Evolutionary conservation across 2,888 invertebrate genomes (phyloP).

Genomic region (Synanthedon tipuliformis): DNA sequence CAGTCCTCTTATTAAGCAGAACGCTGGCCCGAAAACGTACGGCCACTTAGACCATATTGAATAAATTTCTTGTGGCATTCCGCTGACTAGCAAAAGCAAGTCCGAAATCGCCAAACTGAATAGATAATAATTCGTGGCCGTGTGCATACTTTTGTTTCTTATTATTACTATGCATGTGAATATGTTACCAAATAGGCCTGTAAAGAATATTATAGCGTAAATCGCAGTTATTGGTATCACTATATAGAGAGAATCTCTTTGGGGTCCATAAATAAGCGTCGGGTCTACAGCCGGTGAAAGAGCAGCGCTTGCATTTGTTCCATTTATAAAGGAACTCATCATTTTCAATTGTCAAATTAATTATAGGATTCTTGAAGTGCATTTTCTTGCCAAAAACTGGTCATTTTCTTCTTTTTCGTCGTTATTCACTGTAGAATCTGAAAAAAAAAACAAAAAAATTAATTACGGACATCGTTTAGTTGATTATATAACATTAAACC

Average conservation of each 20-base stretch:
- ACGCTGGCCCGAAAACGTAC: constrained; percentile 81
- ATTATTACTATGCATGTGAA: constrained; percentile 88
- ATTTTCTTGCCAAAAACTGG: not conserved
- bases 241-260: constrained; percentile 70
- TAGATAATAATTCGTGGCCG: constrained; percentile 83
- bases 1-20: constrained; percentile 82
- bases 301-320: constrained; percentile 12
- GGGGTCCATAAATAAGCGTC: constrained; percentile 46
- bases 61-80: constrained; percentile 86
- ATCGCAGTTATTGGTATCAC: constrained; percentile 81
- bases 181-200: constrained; percentile 84
- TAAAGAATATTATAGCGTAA: constrained; percentile 81
- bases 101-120: constrained; percentile 89
- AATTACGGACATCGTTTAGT: no score
- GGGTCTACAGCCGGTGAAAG: constrained; percentile 27
- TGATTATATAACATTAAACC: no score
- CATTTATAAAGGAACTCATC: not conserved
- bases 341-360: not conserved
- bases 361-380: not conserved
- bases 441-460: not conserved
- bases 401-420: not conserved
- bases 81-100: constrained; percentile 79
- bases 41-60: constrained; percentile 82
- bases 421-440: not conserved
- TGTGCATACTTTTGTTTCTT: constrained; percentile 85